phyloP scores from a whole-genome alignment of 2,113 vertebrate genomes.

The Scalopus aquaticus region DNA sequence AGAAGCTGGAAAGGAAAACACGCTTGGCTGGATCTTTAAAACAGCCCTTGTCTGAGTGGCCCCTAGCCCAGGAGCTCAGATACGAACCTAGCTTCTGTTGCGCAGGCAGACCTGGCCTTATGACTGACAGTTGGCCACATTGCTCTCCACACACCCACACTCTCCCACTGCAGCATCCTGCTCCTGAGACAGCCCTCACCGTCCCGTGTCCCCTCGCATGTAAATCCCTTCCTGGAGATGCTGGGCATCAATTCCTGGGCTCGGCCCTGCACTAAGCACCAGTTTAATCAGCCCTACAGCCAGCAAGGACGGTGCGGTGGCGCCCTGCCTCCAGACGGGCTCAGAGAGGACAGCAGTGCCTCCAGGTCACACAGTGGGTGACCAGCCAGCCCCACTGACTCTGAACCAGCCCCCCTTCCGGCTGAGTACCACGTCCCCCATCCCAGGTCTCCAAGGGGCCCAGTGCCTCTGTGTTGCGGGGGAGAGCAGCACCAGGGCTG shows the following conservation, averaged over 20 bases:
- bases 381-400: not conserved
- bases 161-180: not conserved
- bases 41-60: not conserved
- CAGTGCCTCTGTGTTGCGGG: not conserved
- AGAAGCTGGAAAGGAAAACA: not conserved
- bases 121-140: not conserved
- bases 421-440: no score
- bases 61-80: not conserved
- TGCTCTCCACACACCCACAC: not conserved
- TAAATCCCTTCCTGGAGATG: not conserved
- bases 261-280: not conserved
- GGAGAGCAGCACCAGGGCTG: not conserved
- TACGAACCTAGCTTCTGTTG: not conserved
- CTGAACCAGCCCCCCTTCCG: not conserved
- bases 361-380: not conserved
- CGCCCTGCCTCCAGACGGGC: not conserved
- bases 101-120: not conserved
- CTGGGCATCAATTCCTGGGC: not conserved
- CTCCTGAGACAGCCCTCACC: not conserved
- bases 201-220: not conserved
- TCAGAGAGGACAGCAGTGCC: no score
- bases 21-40: not conserved
- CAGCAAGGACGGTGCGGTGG: not conserved
- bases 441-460: not conserved
- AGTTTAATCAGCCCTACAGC: not conserved